Evolutionary conservation across 2,888 invertebrate species (phyloP).

Genomic region (Epinotia bilunana): DNA sequence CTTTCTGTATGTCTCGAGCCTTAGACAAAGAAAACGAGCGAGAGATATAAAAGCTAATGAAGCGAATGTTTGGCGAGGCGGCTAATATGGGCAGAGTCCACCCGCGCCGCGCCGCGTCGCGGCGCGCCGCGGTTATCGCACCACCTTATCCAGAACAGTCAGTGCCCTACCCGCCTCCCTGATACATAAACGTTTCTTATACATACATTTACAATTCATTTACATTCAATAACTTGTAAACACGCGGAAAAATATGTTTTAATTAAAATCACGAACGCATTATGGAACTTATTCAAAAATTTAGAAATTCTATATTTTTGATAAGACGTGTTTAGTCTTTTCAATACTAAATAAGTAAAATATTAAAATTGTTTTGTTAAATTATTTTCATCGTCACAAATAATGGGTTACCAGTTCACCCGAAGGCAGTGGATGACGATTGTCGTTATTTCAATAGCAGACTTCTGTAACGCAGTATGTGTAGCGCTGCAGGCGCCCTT

Average conservation of each 20-base stretch:
- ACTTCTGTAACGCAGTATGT: constrained; percentile 93
- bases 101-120: constrained; percentile 35
- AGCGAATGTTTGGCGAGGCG: constrained; percentile 47
- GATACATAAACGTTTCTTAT: constrained; percentile 29
- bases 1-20: too few relatives aligned
- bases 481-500: constrained; percentile 94
- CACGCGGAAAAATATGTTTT: not conserved
- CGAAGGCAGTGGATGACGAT: constrained; percentile 91
- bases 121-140: constrained; percentile 38
- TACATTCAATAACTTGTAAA: constrained; percentile 3
- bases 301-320: not conserved
- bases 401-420: constrained; percentile 87
- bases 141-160: constrained; percentile 61
- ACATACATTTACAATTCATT: not conserved
- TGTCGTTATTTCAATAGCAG: constrained; percentile 90
- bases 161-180: constrained; percentile 59
- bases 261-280: not conserved
- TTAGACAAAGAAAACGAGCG: constrained; percentile 5
- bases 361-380: not conserved
- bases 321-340: not conserved
- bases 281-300: constrained; percentile 12
- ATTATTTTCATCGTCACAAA: not conserved
- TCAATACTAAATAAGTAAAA: not conserved
- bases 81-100: constrained; percentile 55
- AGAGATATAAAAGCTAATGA: constrained; percentile 37